Percentiles rank a stretch among this genome's conserved stretches.
These are phyloP conservation scores for Platycheirus albimanus DNA, from an alignment of 2,888 invertebrate genomes.

Conservation along the genomic window DNA sequence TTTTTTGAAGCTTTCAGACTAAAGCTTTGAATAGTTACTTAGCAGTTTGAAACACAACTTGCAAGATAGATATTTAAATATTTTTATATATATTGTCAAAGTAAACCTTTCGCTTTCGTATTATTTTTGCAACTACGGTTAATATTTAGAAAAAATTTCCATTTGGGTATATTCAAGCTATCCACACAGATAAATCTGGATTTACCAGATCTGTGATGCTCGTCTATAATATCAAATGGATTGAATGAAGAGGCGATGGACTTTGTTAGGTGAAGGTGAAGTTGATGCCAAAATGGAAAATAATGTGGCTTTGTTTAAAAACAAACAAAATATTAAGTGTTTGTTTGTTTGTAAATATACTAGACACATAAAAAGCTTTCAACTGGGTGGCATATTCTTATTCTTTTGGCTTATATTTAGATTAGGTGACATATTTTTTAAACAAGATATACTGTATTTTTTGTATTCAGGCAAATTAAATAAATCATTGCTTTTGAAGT, in stretches of 20 bases:
- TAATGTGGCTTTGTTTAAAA: not conserved
- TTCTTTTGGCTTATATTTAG: too few relatives aligned
- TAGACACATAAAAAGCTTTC: too few relatives aligned
- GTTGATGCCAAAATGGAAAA: not conserved
- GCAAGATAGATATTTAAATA: too few relatives aligned
- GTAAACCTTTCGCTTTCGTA: not conserved
- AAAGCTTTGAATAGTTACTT: too few relatives aligned
- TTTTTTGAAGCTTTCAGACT: too few relatives aligned
- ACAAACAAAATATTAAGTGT: not conserved
- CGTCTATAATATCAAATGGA: not conserved
- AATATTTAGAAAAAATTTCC: not conserved
- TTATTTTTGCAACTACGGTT: slow-evolving; percentile 7
- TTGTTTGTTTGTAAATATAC: too few relatives aligned
- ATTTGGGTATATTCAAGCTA: slow-evolving; percentile 8
- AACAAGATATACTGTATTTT: too few relatives aligned
- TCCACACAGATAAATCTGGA: slow-evolving; percentile 3
- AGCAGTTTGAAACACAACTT: too few relatives aligned
- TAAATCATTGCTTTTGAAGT: too few relatives aligned
- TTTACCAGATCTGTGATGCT: slow-evolving; percentile 2
- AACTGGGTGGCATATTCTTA: too few relatives aligned
- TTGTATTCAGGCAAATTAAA: too few relatives aligned
- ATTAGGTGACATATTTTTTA: too few relatives aligned
- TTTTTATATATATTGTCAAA: not conserved
- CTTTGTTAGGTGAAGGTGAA: not conserved
- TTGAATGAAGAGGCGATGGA: not conserved